A percentile compares a stretch with the other conserved stretches of the same genome.
These are phyloP conservation scores for Pristionchus maxplancki DNA, from an alignment of 2,888 invertebrate genomes.

Conservation along the genomic window DNA sequence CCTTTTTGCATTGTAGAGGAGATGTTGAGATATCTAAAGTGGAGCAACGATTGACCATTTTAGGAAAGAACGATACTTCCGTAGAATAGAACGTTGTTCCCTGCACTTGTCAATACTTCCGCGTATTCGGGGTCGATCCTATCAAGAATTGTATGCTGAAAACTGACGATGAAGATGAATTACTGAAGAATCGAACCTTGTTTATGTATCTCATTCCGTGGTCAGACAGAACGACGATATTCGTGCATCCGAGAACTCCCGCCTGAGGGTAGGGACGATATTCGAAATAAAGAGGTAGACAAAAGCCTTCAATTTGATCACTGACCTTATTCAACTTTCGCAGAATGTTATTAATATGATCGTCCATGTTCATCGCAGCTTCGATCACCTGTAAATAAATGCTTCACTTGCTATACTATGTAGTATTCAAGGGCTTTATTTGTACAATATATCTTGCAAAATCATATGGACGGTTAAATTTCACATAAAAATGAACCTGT, in stretches of 20 bases:
- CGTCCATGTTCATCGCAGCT: background rate
- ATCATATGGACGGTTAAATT: no score
- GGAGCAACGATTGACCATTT: background rate
- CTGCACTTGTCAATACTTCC: background rate
- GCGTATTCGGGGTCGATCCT: background rate
- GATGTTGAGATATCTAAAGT: background rate
- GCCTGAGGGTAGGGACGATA: background rate
- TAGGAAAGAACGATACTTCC: background rate
- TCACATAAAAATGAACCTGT: background rate
- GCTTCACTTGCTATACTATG: no score
- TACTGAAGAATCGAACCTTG: background rate
- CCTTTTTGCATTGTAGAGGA: background rate
- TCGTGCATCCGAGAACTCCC: slow-evolving; percentile 38
- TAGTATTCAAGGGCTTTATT: no score
- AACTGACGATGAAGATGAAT: background rate
- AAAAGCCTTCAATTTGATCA: background rate
- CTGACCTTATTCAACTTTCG: background rate
- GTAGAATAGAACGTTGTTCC: slow-evolving; percentile 15
- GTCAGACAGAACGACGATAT: slow-evolving; percentile 6
- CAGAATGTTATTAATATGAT: background rate
- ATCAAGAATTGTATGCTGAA: background rate
- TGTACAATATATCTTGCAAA: no score
- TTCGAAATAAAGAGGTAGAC: background rate
- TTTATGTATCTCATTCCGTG: slow-evolving; percentile 45
- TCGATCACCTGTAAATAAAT: background rate